Base-by-base conservation (phyloP, 2,797 vertebrate species). In the Perodicticus potto region DNA sequence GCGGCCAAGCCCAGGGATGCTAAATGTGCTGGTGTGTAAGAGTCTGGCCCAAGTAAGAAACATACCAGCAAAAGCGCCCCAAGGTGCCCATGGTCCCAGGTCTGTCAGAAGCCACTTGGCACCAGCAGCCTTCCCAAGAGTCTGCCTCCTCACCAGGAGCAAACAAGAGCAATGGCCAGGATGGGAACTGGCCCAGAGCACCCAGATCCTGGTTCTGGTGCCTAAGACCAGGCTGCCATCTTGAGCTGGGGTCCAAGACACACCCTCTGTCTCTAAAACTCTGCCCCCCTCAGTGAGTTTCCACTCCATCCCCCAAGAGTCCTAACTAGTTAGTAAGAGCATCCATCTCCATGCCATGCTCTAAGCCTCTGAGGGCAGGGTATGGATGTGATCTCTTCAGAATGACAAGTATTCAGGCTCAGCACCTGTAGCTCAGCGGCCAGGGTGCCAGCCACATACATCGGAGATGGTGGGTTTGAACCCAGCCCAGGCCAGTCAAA, bases 161-260 rank as follows among this genome's bases (percentile, higher is more conserved):
- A 40, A 59, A 70, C 23, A 8, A 29, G 12, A 57, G 23, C 45
- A 11, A 40, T 1, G 49, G 45, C 27, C 43, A 80, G 0, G 9
- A 23, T 0, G 32, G 59, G 4, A 43, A 61, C 1, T 1, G 0
- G 16, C 37, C 34, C 1, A 1, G 20, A 43, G 86, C 7, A 16
- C 57, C 27, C 43, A 11, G 25, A 45, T 23, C 25, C 70, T 12
- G 22, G 45, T 22, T 13, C 4, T 40, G 37, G 67, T 14, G 37
- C 65, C 61, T 16, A 19, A 0, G 34, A 40, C 34, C 55, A 45
- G 55, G 27, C 19, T 43, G 59, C 49, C 59, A 53, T 43, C 77
- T 86, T 74, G 61, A 61, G 25, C 49, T 29, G 43, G 29, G 40
- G 65, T 63, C 13, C 25, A 16, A 2, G 4, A 45, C 45, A 59